Base-by-base conservation (phyloP, 2,113 vertebrate genomes). In the Ochotona curzoniae region DNA sequence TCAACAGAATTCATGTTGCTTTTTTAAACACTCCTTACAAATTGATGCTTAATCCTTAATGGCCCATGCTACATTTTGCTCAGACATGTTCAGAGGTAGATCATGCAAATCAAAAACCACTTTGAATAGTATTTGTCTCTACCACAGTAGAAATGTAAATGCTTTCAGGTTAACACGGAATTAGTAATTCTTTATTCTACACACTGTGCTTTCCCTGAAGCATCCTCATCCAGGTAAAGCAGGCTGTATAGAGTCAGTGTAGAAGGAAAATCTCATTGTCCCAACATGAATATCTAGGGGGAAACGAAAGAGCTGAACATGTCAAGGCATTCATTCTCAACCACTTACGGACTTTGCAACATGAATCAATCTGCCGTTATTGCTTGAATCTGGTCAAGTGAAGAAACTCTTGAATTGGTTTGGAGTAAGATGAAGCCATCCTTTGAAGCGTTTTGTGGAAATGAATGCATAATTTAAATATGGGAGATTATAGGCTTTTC, bases 311-410 rank as follows among this genome's bases (percentile, higher is more conserved):
- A 83, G 57, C 78, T 63, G 66, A 90, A 66, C 60, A 79, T 18
- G 5, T 87, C 66, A 76, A 90, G 67, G 54, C 32, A 63, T 76
- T 71, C 70, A 80, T 95, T 96, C 87, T 88, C 44, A 63, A 78
- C 25, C 90, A 78, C 12, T 60, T 67, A 54, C 1, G 61, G n/a
- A 76, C 38, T 18, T 61, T 80, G 26, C 32, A 57, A 67, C 23
- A 79, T 26, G 32, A 28, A 30, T 71, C 83, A 60, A 66, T 90
- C 64, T 84, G 32, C 63, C 67, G 91, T 71, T 81, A 30, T 51
- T 85, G 76, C 0, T 3, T 70, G 71, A 91, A 32, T 83, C 35
- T 9, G 3, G 66, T 54, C 54, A 92, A 64, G 87, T 89, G 67
- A 89, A 75, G 81, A 73, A 86, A 83, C 15, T 69, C 32, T 66